phyloP scores from a whole-genome alignment of 2,113 vertebrate genomes.

The Neoarius graeffei region DNA sequence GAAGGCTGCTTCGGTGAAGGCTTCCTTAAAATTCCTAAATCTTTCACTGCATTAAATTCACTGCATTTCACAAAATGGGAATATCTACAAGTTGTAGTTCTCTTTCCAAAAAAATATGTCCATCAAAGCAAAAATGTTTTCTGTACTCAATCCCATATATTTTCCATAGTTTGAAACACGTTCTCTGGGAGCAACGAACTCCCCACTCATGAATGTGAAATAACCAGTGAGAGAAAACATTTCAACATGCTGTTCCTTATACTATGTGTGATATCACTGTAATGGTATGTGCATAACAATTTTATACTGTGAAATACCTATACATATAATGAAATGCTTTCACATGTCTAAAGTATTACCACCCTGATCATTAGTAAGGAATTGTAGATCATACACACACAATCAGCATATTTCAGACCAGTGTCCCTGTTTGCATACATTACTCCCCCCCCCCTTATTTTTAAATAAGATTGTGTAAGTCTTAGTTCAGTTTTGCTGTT shows the following conservation, averaged over 20 bases:
- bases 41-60: background rate
- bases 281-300: background rate
- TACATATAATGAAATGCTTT: background rate
- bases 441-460: background rate
- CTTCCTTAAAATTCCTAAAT: background rate
- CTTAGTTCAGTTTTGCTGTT: background rate
- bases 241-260: background rate
- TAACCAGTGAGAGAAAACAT: background rate
- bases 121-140: background rate
- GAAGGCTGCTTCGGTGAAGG: background rate
- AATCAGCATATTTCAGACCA: background rate
- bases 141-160: background rate
- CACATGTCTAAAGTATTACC: constrained; percentile 58
- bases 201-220: background rate
- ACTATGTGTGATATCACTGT: background rate
- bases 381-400: constrained; percentile 24
- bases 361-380: constrained; percentile 43
- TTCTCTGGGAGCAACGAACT: background rate
- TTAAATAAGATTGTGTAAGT: background rate
- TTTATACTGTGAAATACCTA: background rate
- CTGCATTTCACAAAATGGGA: background rate
- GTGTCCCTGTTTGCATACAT: background rate
- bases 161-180: background rate
- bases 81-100: background rate
- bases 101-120: background rate